A percentile compares a stretch with the other conserved stretches of the same genome.
Evolutionary conservation across 2,113 vertebrate genomes (phyloP).

Genomic region (Syngnathus scovelli): DNA sequence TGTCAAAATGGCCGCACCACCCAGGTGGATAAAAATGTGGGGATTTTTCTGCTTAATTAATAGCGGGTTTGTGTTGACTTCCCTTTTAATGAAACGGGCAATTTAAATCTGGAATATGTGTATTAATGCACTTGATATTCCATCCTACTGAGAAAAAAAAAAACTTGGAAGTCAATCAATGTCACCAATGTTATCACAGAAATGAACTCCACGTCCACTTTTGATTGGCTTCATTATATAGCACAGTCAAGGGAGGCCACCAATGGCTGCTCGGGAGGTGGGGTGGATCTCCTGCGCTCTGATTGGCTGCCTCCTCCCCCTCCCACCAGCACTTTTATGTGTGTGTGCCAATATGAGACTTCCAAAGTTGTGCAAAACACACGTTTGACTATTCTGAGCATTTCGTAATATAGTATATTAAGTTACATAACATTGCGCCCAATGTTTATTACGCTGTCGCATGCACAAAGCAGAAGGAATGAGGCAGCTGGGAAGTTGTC

Average conservation of each 20-base stretch:
- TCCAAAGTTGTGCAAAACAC: neutral
- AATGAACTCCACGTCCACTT: neutral
- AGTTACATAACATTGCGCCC: neutral
- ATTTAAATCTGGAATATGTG: neutral
- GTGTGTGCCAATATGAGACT: neutral
- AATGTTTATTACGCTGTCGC: neutral
- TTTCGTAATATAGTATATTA: neutral
- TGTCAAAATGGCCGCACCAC: no score
- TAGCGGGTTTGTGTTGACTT: no score
- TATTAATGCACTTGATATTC: neutral
- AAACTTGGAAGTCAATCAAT: neutral
- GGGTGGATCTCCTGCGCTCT: constrained; percentile 34
- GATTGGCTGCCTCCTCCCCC: constrained; percentile 52
- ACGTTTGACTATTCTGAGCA: neutral
- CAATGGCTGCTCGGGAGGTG: constrained; percentile 61
- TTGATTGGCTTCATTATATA: constrained; percentile 31
- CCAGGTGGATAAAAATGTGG: no score
- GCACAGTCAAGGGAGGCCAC: constrained; percentile 30
- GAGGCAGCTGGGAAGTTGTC: constrained; percentile 43
- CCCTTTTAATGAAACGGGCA: neutral
- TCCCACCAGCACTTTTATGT: neutral
- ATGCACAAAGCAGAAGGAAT: constrained; percentile 18
- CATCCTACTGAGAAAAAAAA: neutral
- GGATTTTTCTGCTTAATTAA: no score
- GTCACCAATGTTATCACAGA: neutral